Evolutionary conservation across 2,888 invertebrate genomes (phyloP).

Genomic region (Spisula solida): DNA sequence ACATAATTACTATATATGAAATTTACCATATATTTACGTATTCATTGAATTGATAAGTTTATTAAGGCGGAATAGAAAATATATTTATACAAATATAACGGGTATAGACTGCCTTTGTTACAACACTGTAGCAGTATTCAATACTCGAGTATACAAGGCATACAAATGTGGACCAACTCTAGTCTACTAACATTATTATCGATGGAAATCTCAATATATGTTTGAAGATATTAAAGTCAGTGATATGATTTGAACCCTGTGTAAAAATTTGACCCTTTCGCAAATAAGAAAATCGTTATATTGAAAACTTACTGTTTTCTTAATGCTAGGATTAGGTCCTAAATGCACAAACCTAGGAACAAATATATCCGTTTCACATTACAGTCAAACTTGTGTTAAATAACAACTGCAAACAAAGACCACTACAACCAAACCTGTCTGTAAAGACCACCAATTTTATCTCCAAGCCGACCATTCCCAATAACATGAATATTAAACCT

Average conservation of each 20-base stretch:
- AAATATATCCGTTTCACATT: too few relatives aligned
- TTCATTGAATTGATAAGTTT: neutral
- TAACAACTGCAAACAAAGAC: too few relatives aligned
- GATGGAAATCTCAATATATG: neutral
- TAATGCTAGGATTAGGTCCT: neutral
- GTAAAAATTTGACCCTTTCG: neutral
- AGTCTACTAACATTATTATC: neutral
- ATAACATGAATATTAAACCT: too few relatives aligned
- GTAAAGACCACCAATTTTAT: too few relatives aligned
- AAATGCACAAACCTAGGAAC: too few relatives aligned
- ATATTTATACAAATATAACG: neutral
- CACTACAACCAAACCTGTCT: too few relatives aligned
- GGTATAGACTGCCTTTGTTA: neutral
- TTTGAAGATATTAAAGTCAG: neutral
- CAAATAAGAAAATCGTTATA: conserved; percentile 2
- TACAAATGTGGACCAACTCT: neutral
- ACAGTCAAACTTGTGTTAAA: too few relatives aligned
- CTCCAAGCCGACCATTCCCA: too few relatives aligned
- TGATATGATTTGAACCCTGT: neutral
- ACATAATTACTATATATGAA: neutral
- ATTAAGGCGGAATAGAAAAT: neutral
- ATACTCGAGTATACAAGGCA: neutral
- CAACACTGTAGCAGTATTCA: neutral
- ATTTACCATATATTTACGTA: neutral
- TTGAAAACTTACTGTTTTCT: neutral